These are phyloP conservation scores for Drosophila asahinai DNA, from an alignment of 1,140 invertebrate genomes.

Conservation along the genomic window DNA sequence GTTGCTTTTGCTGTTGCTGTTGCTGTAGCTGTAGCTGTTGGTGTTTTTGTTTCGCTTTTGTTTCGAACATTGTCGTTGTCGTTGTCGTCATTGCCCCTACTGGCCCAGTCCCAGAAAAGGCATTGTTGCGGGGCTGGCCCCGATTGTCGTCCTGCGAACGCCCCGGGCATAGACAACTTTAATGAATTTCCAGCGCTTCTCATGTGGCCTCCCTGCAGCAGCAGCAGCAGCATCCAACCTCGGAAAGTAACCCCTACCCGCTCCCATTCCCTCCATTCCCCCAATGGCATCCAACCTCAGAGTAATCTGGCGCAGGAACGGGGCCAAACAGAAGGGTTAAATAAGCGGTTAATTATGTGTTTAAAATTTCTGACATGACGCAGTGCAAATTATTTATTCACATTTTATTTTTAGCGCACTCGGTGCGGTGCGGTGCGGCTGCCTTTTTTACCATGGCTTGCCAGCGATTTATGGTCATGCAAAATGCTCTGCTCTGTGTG, in stretches of 20 bases:
- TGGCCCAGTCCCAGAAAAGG: slow-evolving; percentile 53
- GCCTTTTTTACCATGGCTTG: slow-evolving; percentile 28
- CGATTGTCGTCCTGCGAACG: slow-evolving; percentile 79
- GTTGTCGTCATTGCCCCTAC: slow-evolving; percentile 77
- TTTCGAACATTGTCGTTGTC: slow-evolving; percentile 73
- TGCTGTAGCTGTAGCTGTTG: slow-evolving; percentile 42
- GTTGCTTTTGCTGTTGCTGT: slow-evolving; percentile 45
- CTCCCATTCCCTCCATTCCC: slow-evolving; percentile 3
- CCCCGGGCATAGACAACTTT: slow-evolving; percentile 82
- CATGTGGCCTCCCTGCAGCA: slow-evolving; percentile 44
- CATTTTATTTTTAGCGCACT: slow-evolving; percentile 78
- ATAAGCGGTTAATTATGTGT: slow-evolving; percentile 84
- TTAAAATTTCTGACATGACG: slow-evolving; percentile 83
- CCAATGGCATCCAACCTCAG: slow-evolving; percentile 23
- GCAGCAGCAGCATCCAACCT: slow-evolving; percentile 16
- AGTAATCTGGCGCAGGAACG: slow-evolving; percentile 65
- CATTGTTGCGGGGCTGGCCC: slow-evolving; percentile 74
- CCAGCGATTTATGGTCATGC: slow-evolving; percentile 65
- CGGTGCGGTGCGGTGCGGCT: slow-evolving; percentile 21
- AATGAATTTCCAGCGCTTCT: slow-evolving; percentile 70
- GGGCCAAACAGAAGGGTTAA: slow-evolving; percentile 73
- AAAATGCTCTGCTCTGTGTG: slow-evolving; percentile 50
- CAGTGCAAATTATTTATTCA: slow-evolving; percentile 83
- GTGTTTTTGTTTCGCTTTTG: slow-evolving; percentile 77
- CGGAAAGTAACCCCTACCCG: background rate